Evolutionary conservation across 2,888 invertebrate species (phyloP), one percentile per base, ranked within the genome.

Genomic region (Hypercompe scribonia): DNA sequence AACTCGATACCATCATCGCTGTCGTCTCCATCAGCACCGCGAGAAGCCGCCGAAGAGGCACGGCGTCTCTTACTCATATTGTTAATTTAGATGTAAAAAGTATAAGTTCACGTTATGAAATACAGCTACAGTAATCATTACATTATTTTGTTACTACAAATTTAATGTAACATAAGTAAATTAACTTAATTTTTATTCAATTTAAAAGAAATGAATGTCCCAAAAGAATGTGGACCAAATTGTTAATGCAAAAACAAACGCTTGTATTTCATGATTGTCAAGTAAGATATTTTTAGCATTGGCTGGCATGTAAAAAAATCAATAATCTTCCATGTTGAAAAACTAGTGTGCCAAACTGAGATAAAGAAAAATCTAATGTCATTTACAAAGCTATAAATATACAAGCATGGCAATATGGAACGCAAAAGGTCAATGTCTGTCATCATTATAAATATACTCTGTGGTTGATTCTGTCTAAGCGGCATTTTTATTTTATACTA

Each of bases 1-100:
- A 96, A 80, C 73, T 96, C 96, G 71, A 95, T 95, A 34, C 95
- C 92, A 89, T 97, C 96, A 86, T 98, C 98, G 81, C 98, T 97
- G 73, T 97, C 97, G 80, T 98, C 97, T 69, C 97, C 97, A 75
- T 95, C 95, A 71, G 94, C 93, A 1, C 97, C 97, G 33, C 97
- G 96, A 88, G 98, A 98, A 2, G 98, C 97, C 73, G 97, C 97
- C n/a, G 98, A 98, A 79, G 98, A 98, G 66, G 98, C 97, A 83
- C 98, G 96, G 83, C 98, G 96, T 87, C 98, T 96, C 91, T 98
- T 98, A 93, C 97, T 98, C 97, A 98, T 97, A 73, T 76, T 84
- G 33, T 39, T 58, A 21, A 72, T 61, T 72, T 24, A 42, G 33
- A 24, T 34, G 34, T 11, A 36, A 11, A 15, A 58, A 34, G 5